Evolutionary conservation across 1,140 invertebrate genomes (phyloP), one percentile per base, ranked within the genome.

Genomic region (Drosophila seguyi): DNA sequence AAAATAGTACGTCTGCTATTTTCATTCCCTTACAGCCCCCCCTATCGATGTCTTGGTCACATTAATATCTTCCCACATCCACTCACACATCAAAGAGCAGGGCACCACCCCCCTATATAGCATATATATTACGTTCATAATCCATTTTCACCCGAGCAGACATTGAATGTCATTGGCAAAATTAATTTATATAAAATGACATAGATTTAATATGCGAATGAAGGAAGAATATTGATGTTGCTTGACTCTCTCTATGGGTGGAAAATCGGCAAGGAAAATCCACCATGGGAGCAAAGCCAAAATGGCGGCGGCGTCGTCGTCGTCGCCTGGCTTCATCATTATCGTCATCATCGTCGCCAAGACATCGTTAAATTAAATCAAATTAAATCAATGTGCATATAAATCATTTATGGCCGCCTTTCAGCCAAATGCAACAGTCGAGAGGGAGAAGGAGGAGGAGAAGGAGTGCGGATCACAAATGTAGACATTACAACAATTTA

Each of bases 401-500:
- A 84, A 84, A 84, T 84, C 81, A 84, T 84, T 84, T 83, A 83
- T 83, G 69, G 59, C 45, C 69, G n/a, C n/a, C n/a, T 78, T 69
- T 82, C 79, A 75, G 55, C 61, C 58, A 78, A 76, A 61, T 62
- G 50, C 66, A 81, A 60, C 39, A 62, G 38, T 39, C 50, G 38
- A 27, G 31, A n/a, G 34, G 10, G 29, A 31, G 5, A 1, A 25
- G 42, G 41, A 20, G 41, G 25, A 10, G 39, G 3, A 4, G n/a
- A 10, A 18, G 7, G 22, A 18, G 4, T 34, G 18, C 34, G 25
- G 63, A 18, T 41, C 53, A 60, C 56, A 83, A 83, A 83, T 83
- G 81, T 84, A 84, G 81, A 84, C 81, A 84, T 84, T 76, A 84
- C 76, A 84, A 80, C 76, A 84, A 84, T 84, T 84, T 84, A 84